These are phyloP conservation scores for Formica selysi DNA, from an alignment of 1,140 invertebrate species.

Conservation along the genomic window DNA sequence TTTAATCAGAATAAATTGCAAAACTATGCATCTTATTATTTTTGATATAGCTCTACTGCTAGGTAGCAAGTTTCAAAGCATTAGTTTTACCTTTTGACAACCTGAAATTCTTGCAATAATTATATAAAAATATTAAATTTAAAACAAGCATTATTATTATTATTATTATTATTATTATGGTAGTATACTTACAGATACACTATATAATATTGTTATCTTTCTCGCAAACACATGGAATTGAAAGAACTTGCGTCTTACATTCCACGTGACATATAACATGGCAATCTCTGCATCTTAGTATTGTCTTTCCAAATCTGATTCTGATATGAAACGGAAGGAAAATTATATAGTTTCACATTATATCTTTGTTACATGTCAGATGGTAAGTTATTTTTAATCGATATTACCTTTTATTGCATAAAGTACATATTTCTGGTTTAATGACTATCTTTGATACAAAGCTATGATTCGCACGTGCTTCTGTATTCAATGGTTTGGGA, in stretches of 20 bases:
- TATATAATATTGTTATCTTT: conserved; percentile 88
- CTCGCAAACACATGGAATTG: conserved; percentile 91
- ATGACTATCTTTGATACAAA: conserved; percentile 94
- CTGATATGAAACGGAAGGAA: conserved; percentile 82
- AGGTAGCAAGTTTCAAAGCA: not conserved
- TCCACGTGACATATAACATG: conserved; percentile 91
- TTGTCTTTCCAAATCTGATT: conserved; percentile 93
- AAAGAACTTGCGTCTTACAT: conserved; percentile 91
- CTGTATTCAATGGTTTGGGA: conserved; percentile 77
- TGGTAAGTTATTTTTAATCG: not conserved
- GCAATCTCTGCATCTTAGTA: conserved; percentile 93
- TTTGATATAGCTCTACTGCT: not conserved
- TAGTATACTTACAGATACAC: conserved; percentile 81
- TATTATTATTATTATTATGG: not conserved
- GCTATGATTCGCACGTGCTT: conserved; percentile 88
- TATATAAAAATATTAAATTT: not conserved
- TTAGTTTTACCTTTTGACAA: not conserved
- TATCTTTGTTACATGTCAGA: conserved; percentile 8
- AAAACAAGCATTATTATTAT: not conserved
- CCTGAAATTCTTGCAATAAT: not conserved
- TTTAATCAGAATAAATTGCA: not conserved
- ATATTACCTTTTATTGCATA: conserved; percentile 91
- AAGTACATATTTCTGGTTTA: conserved; percentile 93
- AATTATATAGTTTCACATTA: not conserved
- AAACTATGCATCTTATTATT: not conserved